These are phyloP conservation scores for Oncorhynchus gorbuscha DNA, from an alignment of 2,113 vertebrate genomes.

Conservation along the genomic window DNA sequence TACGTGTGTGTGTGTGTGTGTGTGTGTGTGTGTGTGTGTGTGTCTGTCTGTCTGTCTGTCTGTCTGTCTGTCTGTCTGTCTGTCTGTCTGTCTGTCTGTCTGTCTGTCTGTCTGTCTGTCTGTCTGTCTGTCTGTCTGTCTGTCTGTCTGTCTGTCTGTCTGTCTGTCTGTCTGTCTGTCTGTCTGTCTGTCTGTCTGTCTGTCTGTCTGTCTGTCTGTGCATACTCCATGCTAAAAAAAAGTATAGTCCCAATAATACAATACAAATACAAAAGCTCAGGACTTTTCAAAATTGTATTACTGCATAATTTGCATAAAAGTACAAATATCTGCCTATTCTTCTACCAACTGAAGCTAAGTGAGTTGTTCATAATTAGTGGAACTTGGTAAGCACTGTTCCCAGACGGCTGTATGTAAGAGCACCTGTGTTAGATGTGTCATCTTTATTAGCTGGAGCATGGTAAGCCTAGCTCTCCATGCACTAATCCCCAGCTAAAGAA, in stretches of 20 bases:
- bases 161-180: not conserved
- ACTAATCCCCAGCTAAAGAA: slow-evolving; percentile 82
- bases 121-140: not conserved
- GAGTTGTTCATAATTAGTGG: slow-evolving; percentile 73
- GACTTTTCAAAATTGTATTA: slow-evolving; percentile 59
- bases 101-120: not conserved
- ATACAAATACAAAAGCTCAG: slow-evolving; percentile 36
- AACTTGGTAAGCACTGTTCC: slow-evolving; percentile 68
- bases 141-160: not conserved
- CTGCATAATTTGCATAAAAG: slow-evolving; percentile 49
- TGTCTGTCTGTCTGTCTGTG: not conserved
- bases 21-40: no score
- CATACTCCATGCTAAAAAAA: no score
- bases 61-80: not conserved
- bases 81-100: not conserved
- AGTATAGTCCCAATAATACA: no score
- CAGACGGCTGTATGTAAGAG: slow-evolving; percentile 62
- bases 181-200: not conserved
- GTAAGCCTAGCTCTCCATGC: slow-evolving; percentile 77
- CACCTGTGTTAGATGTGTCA: slow-evolving; percentile 81
- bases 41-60: not conserved
- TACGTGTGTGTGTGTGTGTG: not conserved
- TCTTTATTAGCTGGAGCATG: slow-evolving; percentile 79
- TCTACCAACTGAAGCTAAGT: slow-evolving; percentile 60
- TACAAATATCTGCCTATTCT: slow-evolving; percentile 65